phyloP scores from a whole-genome alignment of 2,888 invertebrate genomes.

The Tridacna crocea region DNA sequence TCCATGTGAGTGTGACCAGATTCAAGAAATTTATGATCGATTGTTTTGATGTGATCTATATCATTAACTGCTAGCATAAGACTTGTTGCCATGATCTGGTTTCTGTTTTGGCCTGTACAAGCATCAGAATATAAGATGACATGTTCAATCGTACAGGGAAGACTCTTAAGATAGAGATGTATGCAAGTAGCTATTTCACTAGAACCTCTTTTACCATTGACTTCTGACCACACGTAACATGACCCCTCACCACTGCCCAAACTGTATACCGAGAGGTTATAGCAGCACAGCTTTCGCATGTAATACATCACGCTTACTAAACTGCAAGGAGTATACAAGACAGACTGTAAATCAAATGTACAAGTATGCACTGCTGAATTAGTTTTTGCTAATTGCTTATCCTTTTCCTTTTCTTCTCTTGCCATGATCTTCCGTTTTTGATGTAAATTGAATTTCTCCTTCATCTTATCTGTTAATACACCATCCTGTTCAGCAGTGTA shows the following conservation, averaged over 20 bases:
- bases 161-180: constrained; percentile 25
- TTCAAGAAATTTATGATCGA: constrained; percentile 53
- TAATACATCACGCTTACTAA: constrained; percentile 42
- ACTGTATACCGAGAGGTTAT: constrained; percentile 46
- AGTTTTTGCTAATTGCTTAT: constrained; percentile 8
- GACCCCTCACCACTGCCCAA: constrained; percentile 24
- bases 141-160: constrained; percentile 33
- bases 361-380: constrained; percentile 14
- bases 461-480: constrained; percentile 6
- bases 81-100: constrained; percentile 39
- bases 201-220: constrained; percentile 36
- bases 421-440: constrained; percentile 30
- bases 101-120: constrained; percentile 45
- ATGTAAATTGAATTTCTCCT: constrained; percentile 27
- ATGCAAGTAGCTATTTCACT: constrained; percentile 52
- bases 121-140: constrained; percentile 51
- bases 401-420: constrained; percentile 42
- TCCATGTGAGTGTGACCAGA: constrained; percentile 56
- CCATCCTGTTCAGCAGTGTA: constrained; percentile 18
- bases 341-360: constrained; percentile 49
- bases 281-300: constrained; percentile 42
- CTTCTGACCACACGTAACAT: constrained; percentile 50
- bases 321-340: constrained; percentile 37
- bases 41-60: constrained; percentile 25
- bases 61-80: constrained; percentile 37